phyloP scores from a whole-genome alignment of 1,140 invertebrate species.

The Radopholus similis region DNA sequence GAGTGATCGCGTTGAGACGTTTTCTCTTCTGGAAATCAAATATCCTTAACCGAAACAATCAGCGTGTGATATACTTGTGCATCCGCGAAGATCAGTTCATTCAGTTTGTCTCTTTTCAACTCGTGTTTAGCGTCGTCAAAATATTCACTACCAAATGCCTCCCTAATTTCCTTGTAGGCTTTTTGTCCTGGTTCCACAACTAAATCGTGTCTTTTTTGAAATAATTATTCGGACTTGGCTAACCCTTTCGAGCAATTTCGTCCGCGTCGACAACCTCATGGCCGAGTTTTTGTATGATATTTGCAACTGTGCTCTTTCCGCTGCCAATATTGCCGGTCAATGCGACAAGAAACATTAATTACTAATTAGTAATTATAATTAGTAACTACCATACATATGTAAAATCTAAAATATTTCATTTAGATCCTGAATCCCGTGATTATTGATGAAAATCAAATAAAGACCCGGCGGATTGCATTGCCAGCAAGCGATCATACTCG shows the following conservation, averaged over 20 bases:
- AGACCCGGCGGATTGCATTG: too few relatives aligned
- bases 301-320: slow-evolving; percentile 10
- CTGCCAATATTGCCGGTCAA: slow-evolving; percentile 16
- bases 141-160: slow-evolving; percentile 1
- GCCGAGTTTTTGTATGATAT: background rate
- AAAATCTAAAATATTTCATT: too few relatives aligned
- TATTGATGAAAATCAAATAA: too few relatives aligned
- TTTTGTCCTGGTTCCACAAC: slow-evolving; percentile 12
- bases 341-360: slow-evolving; percentile 2
- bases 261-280: slow-evolving; percentile 10
- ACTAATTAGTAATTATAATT: too few relatives aligned
- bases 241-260: slow-evolving; percentile 13
- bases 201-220: background rate
- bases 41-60: background rate
- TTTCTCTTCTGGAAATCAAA: slow-evolving; percentile 4
- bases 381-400: too few relatives aligned
- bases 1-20: background rate
- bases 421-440: too few relatives aligned
- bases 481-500: too few relatives aligned
- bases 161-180: slow-evolving; percentile 1
- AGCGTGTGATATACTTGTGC: background rate
- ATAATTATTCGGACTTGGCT: background rate
- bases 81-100: background rate
- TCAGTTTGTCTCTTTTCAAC: background rate
- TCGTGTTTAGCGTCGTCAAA: background rate